Evolutionary conservation across 2,888 invertebrate species (phyloP), one percentile per base, ranked within the genome.

Genomic region (Vesta saturnalis): DNA sequence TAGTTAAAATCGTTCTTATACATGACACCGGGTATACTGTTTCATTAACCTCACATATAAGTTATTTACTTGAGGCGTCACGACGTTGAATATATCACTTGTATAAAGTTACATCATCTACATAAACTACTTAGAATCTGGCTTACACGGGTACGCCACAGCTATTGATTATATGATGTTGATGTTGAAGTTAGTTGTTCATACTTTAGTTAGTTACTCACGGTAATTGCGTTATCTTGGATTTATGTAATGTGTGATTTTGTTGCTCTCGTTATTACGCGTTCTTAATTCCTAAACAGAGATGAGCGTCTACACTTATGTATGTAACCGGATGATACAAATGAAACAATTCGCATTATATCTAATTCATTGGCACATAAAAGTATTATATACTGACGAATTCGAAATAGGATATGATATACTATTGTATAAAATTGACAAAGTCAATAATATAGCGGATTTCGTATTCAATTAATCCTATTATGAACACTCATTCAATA

Each of bases 81-180:
- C 67, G 47, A 10, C 49, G 43, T 15, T 49, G 61, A 61, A 66
- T 66, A 66, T 67, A 67, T 67, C 67, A 62, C 62, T 61, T 58
- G 65, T 60, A 66, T 60, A 61, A 62, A 67, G 67, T 61, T 67
- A 67, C 67, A 67, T 67, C 49, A 67, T 67, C 67, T 67, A 22
- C 67, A 67, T 62, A 67, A 67, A 67, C 67, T 62, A 62, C 62
- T 67, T 67, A 67, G 58, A 67, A 67, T 61, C 61, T 62, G 62
- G 67, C 67, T 56, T 67, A 62, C 67, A 52, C 46, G 58, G 57
- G 57, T 39, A 58, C 22, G 47, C 67, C 67, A 58, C 67, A 67
- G 62, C 67, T 67, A 67, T 67, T 61, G 67, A 67, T 67, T 67
- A 67, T 67, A 35, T 35, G 57, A 61, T 67, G 67, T 67, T 67